Base-by-base conservation (phyloP, 1,140 invertebrate species). In the Aphaenogaster ashmeadi region DNA sequence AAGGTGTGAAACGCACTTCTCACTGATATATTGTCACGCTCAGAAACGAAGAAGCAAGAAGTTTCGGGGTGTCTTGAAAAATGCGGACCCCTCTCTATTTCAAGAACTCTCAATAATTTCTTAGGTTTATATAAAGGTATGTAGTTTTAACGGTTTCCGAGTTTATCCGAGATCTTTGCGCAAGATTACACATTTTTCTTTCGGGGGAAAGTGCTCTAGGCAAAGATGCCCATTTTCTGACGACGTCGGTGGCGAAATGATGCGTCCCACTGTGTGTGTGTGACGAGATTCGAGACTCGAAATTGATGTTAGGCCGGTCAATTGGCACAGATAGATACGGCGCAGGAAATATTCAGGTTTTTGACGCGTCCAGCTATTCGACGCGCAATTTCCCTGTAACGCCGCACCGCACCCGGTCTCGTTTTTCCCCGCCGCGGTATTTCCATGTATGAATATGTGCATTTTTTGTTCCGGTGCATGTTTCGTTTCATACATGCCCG, bases 361-460 rank as follows among this genome's bases (percentile, higher is more conserved):
- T 75, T 67, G 18, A 60, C 67, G 27, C 18, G 69, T 69, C 66
- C 50, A 41, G 21, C 56, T 21, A n/a, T 38, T 36, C 80, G 74
- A 54, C 44, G 80, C 71, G 33, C 74, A 84, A 86, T 86, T 86
- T 75, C 11, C 11, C 87, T 38, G 52, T 72, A 72, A 86, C 66
- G 13, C 27, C 7, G 15, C 54, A 6, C 54, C 47, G 36, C 83
- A 1, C 11, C 62, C 58, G 18, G 47, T 33, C 18, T 33, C 64
- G 36, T 75, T 50, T 60, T 54, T n/a, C 36, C 18, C 21, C 60
- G 15, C 13, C 36, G 21, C 18, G 52, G 13, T 62, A 81, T 86
- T 85, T 75, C 58, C 60, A 88, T 88, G 47, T 21, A 90, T 90
- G 89, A 88, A 90, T 90, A 90, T 90, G 85, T 79, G 75, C 72